Evolutionary conservation across 2,888 invertebrate genomes (phyloP).

Genomic region (Hemaris fuciformis): DNA sequence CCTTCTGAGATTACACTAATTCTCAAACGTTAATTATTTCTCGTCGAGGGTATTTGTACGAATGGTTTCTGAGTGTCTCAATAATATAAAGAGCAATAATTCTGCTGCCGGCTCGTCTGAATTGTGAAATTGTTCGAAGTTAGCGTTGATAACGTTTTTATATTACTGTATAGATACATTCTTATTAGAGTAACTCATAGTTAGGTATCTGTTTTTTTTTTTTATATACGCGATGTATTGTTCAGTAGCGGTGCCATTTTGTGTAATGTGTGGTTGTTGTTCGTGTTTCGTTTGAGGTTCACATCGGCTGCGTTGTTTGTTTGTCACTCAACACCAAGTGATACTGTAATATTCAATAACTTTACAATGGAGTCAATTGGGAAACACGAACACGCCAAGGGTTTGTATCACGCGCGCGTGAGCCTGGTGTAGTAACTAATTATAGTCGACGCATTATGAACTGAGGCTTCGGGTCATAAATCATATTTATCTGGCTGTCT

Average conservation of each 20-base stretch:
- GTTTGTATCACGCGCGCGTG: not conserved
- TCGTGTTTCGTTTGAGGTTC: not conserved
- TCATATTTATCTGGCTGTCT: no score
- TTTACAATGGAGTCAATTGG: not conserved
- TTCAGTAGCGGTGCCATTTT: slow-evolving; percentile 72
- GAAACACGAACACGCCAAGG: not conserved
- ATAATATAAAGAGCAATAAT: slow-evolving; percentile 58
- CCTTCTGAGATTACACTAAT: slow-evolving; percentile 62
- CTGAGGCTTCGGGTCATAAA: no score
- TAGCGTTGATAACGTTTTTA: slow-evolving; percentile 54
- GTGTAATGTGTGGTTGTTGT: slow-evolving; percentile 48
- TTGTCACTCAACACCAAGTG: not conserved
- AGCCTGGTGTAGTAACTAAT: not conserved
- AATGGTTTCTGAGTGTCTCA: slow-evolving; percentile 42
- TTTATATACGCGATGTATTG: slow-evolving; percentile 53
- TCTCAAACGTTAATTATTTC: slow-evolving; percentile 34
- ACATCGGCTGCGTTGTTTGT: not conserved
- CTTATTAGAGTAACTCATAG: slow-evolving; percentile 61
- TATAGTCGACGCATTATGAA: no score
- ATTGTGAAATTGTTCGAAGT: slow-evolving; percentile 55
- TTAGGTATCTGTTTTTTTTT: slow-evolving; percentile 62
- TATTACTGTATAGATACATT: slow-evolving; percentile 59
- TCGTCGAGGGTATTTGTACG: slow-evolving; percentile 33
- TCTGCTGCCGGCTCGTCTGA: slow-evolving; percentile 47
- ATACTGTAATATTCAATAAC: no score